These are phyloP conservation scores for Delia radicum DNA, from an alignment of 1,140 invertebrate genomes.

Conservation along the genomic window DNA sequence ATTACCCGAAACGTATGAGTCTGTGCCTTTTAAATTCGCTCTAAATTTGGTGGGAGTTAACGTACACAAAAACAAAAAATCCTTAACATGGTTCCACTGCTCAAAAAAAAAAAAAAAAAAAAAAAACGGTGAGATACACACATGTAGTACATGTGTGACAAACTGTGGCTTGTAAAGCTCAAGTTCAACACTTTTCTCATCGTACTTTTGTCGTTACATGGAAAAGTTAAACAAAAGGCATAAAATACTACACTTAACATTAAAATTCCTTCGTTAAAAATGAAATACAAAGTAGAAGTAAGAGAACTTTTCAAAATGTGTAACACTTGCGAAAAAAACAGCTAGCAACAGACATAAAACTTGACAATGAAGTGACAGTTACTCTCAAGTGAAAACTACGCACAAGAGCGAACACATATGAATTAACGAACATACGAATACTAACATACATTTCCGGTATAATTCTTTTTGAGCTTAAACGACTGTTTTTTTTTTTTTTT, in stretches of 20 bases:
- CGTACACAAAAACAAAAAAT: not conserved
- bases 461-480: not conserved
- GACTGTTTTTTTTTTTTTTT: not conserved
- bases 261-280: not conserved
- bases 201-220: too few species aligned
- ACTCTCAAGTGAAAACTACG: not conserved
- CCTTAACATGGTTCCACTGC: not conserved
- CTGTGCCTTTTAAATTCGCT: not conserved
- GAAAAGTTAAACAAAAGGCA: too few species aligned
- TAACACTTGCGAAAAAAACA: conserved; percentile 9
- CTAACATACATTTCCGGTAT: conserved; percentile 18
- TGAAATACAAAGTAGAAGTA: not conserved
- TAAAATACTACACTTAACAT: not conserved
- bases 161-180: conserved; percentile 5
- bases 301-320: not conserved
- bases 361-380: conserved; percentile 13
- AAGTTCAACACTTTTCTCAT: conserved; percentile 14
- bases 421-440: not conserved
- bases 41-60: not conserved
- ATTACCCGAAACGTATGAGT: not conserved
- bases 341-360: not conserved
- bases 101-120: too few species aligned
- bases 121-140: not conserved
- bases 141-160: conserved; percentile 3
- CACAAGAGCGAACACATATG: not conserved